Evolutionary conservation across 1,140 invertebrate species (phyloP).

Genomic region (Plutomurus gul): DNA sequence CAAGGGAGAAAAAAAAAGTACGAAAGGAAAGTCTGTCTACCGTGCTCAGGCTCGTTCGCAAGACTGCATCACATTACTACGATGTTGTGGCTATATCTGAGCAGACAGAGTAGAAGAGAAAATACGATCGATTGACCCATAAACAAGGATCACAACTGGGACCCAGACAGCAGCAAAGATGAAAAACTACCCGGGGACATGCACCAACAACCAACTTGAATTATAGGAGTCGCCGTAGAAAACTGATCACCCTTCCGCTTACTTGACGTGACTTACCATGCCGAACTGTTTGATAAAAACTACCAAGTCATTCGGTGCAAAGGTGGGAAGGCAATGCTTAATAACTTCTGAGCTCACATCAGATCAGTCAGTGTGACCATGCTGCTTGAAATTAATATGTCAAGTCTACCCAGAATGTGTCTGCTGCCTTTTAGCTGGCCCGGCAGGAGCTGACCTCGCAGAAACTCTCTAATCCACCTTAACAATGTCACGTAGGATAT

Average conservation of each 20-base stretch:
- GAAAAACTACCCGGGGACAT: slow-evolving; percentile 28
- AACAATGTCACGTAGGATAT: not conserved
- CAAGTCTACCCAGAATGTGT: too few relatives aligned
- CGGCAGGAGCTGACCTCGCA: too few relatives aligned
- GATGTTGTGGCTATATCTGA: not conserved
- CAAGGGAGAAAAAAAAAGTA: too few relatives aligned
- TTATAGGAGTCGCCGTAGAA: too few relatives aligned
- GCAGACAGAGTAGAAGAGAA: not conserved
- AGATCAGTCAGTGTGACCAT: too few relatives aligned
- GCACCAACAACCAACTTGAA: slow-evolving; percentile 19
- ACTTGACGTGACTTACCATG: too few relatives aligned
- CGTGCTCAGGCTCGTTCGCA: not conserved
- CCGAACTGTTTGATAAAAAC: too few relatives aligned
- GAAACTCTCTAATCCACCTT: not conserved
- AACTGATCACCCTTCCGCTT: slow-evolving; percentile 23
- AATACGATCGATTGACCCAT: slow-evolving; percentile 21
- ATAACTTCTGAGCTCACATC: too few relatives aligned
- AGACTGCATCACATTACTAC: not conserved
- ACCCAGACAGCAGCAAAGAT: slow-evolving; percentile 21
- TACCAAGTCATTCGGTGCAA: too few relatives aligned
- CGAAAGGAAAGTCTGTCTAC: not conserved
- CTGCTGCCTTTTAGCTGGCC: too few relatives aligned
- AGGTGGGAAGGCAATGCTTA: too few relatives aligned
- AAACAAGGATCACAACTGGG: slow-evolving; percentile 26
- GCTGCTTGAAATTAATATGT: too few relatives aligned